Base-by-base conservation (phyloP, 2,888 invertebrate species). In the Neoascia interrupta region DNA sequence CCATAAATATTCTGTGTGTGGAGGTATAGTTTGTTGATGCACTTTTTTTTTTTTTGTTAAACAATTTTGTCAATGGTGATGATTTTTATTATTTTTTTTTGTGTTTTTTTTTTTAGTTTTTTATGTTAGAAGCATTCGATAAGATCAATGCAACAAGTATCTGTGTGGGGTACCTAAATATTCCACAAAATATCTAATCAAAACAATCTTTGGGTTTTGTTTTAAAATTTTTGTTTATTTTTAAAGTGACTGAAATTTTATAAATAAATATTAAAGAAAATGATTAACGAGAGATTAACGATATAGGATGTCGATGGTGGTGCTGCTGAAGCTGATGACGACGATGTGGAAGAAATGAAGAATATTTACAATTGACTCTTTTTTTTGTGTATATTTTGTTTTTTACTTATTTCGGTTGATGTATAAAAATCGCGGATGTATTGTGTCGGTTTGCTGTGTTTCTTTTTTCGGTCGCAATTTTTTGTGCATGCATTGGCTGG, bases 341-440 rank as follows among this genome's bases (percentile, higher is more conserved):
- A 61, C 45, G 61, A 47, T 37, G 61, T 53, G 53, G 53, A 47
- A 47, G 60, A 54, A 70, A 54, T 70, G 61, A 70, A 47, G 47
- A 54, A 70, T 61, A 45, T 53, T 54, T 61, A 19, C 60, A 70
- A 54, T 61, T 61, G 70, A 61, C 70, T 53, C 2, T 34, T 21
- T 36, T 45, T 58, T 51, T 53, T 70, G 41, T 70, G 23, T 19
- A 18, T 11, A 21, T 51, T 41, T 39, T 19, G 26, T 26, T 26
- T 31, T 3, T 31, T 66, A 18, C 37, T 53, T 47, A 66, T 66
- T 68, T 70, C 39, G 70, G 61, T 54, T 54, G 61, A 61, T 70
- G 26, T 70, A 61, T 47, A 60, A 70, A 60, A 70, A 53, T 31
- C 51, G 70, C 60, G 60, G 70, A 70, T 70, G 61, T 70, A 61